Percentiles rank a stretch among this genome's conserved stretches.
These are phyloP conservation scores for Buceros bicornis DNA, from an alignment of 2,797 vertebrate species.

Conservation along the genomic window DNA sequence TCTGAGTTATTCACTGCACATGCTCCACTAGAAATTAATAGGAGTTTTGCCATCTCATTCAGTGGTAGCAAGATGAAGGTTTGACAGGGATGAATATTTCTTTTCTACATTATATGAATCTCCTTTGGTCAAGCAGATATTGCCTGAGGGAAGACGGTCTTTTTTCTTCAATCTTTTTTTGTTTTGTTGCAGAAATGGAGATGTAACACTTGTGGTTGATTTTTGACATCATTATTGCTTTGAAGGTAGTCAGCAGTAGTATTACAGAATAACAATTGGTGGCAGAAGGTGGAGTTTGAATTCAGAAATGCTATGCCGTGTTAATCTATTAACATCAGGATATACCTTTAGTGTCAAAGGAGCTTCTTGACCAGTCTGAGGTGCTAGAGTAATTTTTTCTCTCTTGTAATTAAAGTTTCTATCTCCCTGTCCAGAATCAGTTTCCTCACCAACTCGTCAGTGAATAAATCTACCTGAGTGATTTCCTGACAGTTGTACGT, in stretches of 20 bases:
- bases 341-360: slow-evolving; percentile 25
- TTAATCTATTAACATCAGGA: slow-evolving; percentile 30
- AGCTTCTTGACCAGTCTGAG: slow-evolving; percentile 50
- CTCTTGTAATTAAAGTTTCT: slow-evolving; percentile 56
- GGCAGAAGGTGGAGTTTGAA: slow-evolving; percentile 18
- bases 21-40: slow-evolving; percentile 10
- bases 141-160: neutral
- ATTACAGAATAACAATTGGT: neutral
- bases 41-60: slow-evolving; percentile 9
- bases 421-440: slow-evolving; percentile 57
- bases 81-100: slow-evolving; percentile 24
- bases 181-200: slow-evolving; percentile 24
- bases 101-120: neutral
- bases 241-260: slow-evolving; percentile 7
- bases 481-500: slow-evolving; percentile 70
- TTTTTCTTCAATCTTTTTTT: neutral
- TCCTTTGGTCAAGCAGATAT: slow-evolving; percentile 25
- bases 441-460: slow-evolving; percentile 56
- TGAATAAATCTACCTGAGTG: slow-evolving; percentile 68
- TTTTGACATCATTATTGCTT: neutral
- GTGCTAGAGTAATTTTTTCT: slow-evolving; percentile 44
- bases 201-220: neutral
- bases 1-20: slow-evolving; percentile 20
- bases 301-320: neutral
- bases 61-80: neutral